Evolutionary conservation across 53 echinoderm and acorn worm genomes (phyloP).

Genomic region (Crossaster papposus): DNA sequence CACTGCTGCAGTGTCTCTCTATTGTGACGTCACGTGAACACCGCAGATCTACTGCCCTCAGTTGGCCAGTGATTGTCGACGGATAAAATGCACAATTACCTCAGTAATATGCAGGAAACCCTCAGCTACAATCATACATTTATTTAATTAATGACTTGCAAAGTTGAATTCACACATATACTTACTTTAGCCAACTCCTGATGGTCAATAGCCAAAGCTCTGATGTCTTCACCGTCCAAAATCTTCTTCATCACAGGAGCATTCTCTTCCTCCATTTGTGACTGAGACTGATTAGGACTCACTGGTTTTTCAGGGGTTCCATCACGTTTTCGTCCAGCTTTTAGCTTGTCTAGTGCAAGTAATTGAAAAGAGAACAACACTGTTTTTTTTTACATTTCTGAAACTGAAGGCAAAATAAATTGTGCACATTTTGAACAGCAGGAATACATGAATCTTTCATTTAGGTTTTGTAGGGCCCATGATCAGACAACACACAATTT

Average conservation of each 20-base stretch:
- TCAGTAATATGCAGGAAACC: not conserved
- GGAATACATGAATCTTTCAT: too few species aligned
- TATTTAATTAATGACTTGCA: not conserved
- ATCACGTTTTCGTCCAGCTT: slow-evolving; percentile 78
- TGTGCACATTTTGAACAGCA: too few species aligned
- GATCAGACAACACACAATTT: too few species aligned
- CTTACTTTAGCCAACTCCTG: slow-evolving; percentile 84
- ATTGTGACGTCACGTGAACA: too few species aligned
- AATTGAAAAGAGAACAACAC: not conserved
- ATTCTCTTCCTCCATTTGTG: slow-evolving; percentile 81
- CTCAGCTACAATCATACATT: not conserved
- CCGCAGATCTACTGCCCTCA: too few species aligned
- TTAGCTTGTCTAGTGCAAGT: slow-evolving; percentile 97
- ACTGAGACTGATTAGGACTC: slow-evolving; percentile 92
- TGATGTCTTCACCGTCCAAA: slow-evolving; percentile 96
- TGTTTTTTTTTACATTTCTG: too few species aligned
- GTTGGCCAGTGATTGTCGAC: not conserved
- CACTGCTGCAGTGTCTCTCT: too few species aligned
- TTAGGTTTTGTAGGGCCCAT: too few species aligned
- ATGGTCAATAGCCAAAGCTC: slow-evolving; percentile 89
- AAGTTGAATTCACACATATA: not conserved
- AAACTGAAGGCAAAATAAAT: too few species aligned
- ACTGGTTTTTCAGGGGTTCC: slow-evolving; percentile 96
- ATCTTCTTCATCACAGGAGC: slow-evolving; percentile 87
- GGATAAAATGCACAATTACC: not conserved